A percentile compares a stretch with the other conserved stretches of the same genome.
These are phyloP conservation scores for Taeniopygia guttata DNA, from an alignment of 2,797 vertebrate genomes.

Conservation along the genomic window DNA sequence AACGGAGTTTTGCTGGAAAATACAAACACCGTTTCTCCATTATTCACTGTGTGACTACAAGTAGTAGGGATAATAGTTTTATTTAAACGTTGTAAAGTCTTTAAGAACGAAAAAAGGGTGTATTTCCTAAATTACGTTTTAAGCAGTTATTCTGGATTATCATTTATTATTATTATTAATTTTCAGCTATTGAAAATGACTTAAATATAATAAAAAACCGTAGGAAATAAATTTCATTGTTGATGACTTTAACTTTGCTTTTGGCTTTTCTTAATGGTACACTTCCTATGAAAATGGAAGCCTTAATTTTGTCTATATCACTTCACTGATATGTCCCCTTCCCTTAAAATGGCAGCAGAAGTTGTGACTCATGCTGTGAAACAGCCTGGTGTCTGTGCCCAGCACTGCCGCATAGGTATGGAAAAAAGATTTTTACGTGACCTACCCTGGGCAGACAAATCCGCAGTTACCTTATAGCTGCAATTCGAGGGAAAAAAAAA, in stretches of 20 bases:
- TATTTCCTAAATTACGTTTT: not conserved
- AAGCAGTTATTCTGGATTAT: not conserved
- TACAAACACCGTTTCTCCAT: not conserved
- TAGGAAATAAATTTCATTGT: not conserved
- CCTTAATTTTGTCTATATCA: not conserved
- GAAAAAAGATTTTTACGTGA: constrained; percentile 51
- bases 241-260: not conserved
- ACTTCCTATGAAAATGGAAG: not conserved
- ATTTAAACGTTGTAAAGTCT: not conserved
- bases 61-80: not conserved
- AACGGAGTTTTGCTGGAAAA: not conserved
- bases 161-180: not conserved
- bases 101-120: not conserved
- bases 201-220: not conserved
- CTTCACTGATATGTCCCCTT: not conserved
- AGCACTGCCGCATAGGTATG: constrained; percentile 48
- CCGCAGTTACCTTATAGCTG: constrained; percentile 13
- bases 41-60: not conserved
- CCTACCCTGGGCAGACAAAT: constrained; percentile 5
- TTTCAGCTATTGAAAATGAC: not conserved
- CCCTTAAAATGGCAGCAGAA: constrained; percentile 57
- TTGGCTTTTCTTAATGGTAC: not conserved
- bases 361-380: constrained; percentile 57
- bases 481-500: not conserved
- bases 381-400: constrained; percentile 36